phyloP scores from a whole-genome alignment of 2,888 invertebrate species.

The Brenthis daphne region DNA sequence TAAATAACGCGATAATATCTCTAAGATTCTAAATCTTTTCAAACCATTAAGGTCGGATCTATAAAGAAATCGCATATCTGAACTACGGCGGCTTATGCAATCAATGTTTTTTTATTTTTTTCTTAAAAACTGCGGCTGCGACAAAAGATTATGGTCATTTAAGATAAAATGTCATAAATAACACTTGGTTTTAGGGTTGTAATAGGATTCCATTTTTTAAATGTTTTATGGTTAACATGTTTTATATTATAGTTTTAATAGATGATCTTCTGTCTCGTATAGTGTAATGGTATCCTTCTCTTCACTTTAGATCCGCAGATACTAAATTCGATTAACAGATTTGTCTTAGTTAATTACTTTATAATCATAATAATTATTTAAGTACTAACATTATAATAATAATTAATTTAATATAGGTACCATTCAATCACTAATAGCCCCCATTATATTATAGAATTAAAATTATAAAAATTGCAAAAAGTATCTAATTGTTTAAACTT shows the following conservation, averaged over 20 bases:
- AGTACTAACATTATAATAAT: too few species aligned
- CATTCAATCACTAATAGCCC: too few species aligned
- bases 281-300: neutral
- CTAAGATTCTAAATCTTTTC: conserved; percentile 49
- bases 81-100: conserved; percentile 59
- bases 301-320: neutral
- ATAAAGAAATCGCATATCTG: conserved; percentile 65
- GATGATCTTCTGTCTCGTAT: neutral
- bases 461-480: too few species aligned
- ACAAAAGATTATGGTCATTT: conserved; percentile 67
- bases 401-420: too few species aligned
- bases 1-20: conserved; percentile 31
- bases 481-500: too few species aligned
- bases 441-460: too few species aligned
- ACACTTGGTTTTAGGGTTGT: conserved; percentile 62
- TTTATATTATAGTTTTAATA: conserved; percentile 13
- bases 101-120: conserved; percentile 60
- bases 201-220: conserved; percentile 27
- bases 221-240: conserved; percentile 13
- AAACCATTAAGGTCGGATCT: conserved; percentile 72
- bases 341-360: too few species aligned
- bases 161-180: conserved; percentile 75
- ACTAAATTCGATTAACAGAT: too few species aligned
- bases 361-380: too few species aligned
- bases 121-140: conserved; percentile 61